Percentiles rank a stretch among this genome's conserved stretches.
Evolutionary conservation across 2,113 vertebrate genomes (phyloP).

Genomic region (Ahaetulla prasina): DNA sequence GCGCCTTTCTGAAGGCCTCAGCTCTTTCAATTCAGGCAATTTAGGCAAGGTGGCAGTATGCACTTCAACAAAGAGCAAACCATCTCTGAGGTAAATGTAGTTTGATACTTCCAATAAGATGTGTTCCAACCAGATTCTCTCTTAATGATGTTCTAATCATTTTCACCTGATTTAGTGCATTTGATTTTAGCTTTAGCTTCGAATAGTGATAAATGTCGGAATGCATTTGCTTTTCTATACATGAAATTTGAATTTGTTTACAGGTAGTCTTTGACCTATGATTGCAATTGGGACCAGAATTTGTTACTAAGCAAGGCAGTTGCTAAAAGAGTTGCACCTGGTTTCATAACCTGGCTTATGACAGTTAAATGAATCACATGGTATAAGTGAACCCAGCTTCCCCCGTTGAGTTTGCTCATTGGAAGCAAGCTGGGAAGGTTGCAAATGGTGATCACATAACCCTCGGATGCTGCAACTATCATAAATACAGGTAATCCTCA

Average conservation of each 20-base stretch:
- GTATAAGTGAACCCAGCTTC: neutral
- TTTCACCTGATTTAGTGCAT: neutral
- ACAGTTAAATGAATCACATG: neutral
- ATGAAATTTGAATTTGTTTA: neutral
- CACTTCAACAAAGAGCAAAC: neutral
- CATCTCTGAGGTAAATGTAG: neutral
- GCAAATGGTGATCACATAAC: neutral
- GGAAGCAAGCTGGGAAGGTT: neutral
- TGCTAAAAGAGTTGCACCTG: neutral
- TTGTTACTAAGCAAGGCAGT: neutral
- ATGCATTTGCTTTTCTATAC: neutral
- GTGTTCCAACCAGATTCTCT: neutral
- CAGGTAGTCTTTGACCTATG: neutral
- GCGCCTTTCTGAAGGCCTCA: neutral
- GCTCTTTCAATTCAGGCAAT: neutral
- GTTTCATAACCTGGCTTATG: neutral
- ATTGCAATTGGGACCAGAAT: neutral
- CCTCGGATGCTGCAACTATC: neutral
- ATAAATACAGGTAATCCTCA: neutral
- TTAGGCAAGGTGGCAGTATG: neutral
- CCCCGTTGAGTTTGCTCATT: neutral
- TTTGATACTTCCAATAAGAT: neutral
- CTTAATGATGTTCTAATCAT: neutral
- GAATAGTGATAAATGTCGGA: neutral
- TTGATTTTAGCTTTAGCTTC: neutral